Conservation (phyloP, 2,113 vertebrate genomes). For the Mohoua ochrocephala region DNA sequence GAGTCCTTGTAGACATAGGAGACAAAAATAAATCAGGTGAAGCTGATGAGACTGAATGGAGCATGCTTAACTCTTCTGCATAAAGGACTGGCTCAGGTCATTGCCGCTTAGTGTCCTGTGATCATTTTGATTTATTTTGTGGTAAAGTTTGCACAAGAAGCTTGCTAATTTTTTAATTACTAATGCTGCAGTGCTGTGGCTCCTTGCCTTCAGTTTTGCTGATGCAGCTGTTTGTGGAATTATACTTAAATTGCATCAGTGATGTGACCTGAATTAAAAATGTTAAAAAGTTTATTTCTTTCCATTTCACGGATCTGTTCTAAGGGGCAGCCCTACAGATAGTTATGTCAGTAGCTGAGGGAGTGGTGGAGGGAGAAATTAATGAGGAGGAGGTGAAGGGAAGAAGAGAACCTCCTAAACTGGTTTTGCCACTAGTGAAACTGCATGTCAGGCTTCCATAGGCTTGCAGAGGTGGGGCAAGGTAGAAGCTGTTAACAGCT, state of each 20-base stretch:
- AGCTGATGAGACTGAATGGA: background rate
- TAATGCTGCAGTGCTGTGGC: background rate
- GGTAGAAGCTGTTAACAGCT: background rate
- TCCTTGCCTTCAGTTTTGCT: background rate
- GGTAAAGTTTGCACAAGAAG: background rate
- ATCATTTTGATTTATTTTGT: background rate
- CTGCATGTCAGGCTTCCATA: background rate
- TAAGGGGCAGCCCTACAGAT: background rate
- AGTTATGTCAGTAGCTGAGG: background rate
- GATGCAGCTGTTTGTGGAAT: background rate
- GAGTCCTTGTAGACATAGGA: background rate
- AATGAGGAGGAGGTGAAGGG: background rate
- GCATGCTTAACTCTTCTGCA: background rate
- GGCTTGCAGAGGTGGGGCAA: background rate
- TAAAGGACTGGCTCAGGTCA: background rate
- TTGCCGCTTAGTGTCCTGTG: background rate
- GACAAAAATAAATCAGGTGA: background rate
- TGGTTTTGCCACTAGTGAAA: slow-evolving; percentile 22
- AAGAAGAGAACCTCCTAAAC: slow-evolving; percentile 26
- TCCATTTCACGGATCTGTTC: background rate
- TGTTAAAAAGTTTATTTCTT: background rate
- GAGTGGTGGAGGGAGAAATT: background rate
- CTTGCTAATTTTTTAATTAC: background rate
- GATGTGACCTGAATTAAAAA: background rate
- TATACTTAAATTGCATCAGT: background rate